Evolutionary conservation across 2,113 vertebrate genomes (phyloP).

Genomic region (Zingel zingel): DNA sequence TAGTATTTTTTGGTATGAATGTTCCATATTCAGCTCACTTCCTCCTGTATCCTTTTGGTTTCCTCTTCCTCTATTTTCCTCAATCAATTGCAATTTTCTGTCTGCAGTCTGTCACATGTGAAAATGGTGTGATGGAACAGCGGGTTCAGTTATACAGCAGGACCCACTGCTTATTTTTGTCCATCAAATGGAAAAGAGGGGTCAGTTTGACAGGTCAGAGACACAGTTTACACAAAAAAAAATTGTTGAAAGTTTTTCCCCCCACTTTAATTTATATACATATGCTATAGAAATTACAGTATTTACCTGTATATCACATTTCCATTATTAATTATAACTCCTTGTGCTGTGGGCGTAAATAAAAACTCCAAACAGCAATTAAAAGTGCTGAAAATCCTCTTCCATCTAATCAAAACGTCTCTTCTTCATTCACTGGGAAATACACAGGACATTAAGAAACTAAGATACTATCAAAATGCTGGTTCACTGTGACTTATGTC

Average conservation of each 20-base stretch:
- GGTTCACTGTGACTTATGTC: constrained; percentile 36
- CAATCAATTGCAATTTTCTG: constrained; percentile 12
- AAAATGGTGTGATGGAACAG: constrained; percentile 23
- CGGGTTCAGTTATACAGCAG: neutral
- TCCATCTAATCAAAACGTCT: constrained; percentile 11
- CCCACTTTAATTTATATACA: neutral
- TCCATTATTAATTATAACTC: neutral
- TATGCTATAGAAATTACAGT: constrained; percentile 2
- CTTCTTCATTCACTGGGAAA: constrained; percentile 26
- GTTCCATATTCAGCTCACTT: neutral
- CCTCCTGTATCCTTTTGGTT: neutral
- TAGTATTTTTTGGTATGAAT: neutral
- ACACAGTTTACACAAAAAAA: constrained; percentile 3
- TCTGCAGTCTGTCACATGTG: constrained; percentile 23
- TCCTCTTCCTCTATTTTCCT: neutral
- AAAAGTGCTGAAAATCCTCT: constrained; percentile 1
- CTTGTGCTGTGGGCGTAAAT: neutral
- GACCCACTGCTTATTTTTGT: neutral
- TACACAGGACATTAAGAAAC: constrained; percentile 26
- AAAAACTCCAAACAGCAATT: constrained; percentile 1
- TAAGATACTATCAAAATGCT: constrained; percentile 15
- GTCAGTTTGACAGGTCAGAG: constrained; percentile 21
- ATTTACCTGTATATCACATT: constrained; percentile 3
- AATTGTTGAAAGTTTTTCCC: neutral
- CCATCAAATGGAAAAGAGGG: constrained; percentile 14